Conservation (phyloP, 2,888 invertebrate genomes). For the Proisotoma minuta region DNA sequence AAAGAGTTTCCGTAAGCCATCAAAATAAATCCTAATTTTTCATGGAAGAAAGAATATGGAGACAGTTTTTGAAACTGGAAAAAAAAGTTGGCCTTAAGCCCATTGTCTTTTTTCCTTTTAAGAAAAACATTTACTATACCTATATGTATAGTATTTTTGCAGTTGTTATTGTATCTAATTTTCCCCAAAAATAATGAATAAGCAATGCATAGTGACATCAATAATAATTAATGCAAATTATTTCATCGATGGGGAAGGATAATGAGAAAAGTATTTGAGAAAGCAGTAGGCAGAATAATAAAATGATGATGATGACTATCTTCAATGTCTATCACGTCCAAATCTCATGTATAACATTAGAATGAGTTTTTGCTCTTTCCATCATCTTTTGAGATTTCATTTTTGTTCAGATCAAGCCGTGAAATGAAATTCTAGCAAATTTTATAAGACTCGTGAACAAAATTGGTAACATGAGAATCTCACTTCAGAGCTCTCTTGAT, state of each 20-base stretch:
- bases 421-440: conserved; percentile 8
- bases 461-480: conserved; percentile 16
- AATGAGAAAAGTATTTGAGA: background rate
- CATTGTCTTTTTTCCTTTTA: background rate
- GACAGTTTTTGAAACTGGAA: background rate
- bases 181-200: background rate
- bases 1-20: conserved; percentile 30
- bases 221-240: background rate
- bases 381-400: conserved; percentile 24
- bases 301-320: conserved; percentile 36
- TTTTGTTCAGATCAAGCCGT: conserved; percentile 4
- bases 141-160: background rate
- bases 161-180: background rate
- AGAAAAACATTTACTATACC: background rate
- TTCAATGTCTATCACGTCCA: conserved; percentile 46
- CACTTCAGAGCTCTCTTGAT: background rate
- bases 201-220: background rate
- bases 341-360: conserved; percentile 46
- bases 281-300: conserved; percentile 4
- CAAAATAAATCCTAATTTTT: conserved; percentile 41
- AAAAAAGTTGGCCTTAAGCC: background rate
- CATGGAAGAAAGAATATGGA: background rate
- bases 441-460: conserved; percentile 16
- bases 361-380: conserved; percentile 29
- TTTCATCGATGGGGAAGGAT: too few species aligned